Conservation (phyloP, 2,888 invertebrate genomes). For the Troilus luridus region DNA sequence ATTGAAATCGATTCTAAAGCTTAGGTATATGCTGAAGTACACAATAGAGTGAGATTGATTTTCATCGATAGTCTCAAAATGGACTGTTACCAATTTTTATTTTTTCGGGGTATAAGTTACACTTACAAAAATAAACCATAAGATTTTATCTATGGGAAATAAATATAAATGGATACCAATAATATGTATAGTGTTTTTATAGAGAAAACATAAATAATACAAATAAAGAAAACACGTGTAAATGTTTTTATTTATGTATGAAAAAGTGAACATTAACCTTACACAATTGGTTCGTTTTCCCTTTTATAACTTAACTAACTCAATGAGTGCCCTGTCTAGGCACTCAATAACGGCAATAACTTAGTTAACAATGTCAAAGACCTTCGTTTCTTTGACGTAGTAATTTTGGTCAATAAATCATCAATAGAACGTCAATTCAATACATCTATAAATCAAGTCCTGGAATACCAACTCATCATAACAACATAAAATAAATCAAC, state of each 20-base stretch:
- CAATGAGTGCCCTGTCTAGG: neutral
- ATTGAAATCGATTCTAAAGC: too few relatives aligned
- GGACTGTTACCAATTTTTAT: too few relatives aligned
- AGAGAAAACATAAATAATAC: too few relatives aligned
- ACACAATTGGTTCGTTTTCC: neutral
- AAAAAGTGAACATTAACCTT: neutral
- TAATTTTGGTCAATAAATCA: constrained; percentile 23
- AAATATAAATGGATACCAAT: too few relatives aligned
- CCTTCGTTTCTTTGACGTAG: neutral
- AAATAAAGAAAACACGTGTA: neutral
- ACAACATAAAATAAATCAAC: neutral
- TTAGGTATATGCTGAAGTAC: too few relatives aligned
- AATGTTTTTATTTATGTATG: neutral
- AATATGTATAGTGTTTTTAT: too few relatives aligned
- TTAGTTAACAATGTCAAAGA: constrained; percentile 10
- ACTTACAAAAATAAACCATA: too few relatives aligned
- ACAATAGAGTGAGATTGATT: too few relatives aligned
- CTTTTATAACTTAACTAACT: neutral
- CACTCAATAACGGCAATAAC: neutral
- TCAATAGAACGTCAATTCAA: neutral
- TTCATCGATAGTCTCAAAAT: too few relatives aligned
- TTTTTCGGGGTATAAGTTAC: too few relatives aligned
- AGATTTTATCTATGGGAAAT: too few relatives aligned
- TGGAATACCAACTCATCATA: neutral
- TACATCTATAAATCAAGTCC: neutral